Evolutionary conservation across 2,888 invertebrate genomes (phyloP), one percentile per base, ranked within the genome.

Genomic region (Rhogogaster chlorosoma): DNA sequence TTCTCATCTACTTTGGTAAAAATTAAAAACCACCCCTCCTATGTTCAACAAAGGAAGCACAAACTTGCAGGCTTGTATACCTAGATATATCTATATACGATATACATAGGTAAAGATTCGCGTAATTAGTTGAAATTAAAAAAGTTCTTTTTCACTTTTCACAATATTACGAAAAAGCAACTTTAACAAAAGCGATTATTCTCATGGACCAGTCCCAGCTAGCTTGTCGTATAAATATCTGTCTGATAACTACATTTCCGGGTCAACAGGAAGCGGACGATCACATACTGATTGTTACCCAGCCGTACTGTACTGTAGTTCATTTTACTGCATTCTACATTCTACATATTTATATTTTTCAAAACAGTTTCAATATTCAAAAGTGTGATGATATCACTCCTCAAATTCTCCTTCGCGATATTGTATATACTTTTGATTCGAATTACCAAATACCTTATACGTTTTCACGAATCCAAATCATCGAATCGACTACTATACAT

Each of bases 1-100:
- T 80, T 80, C 80, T 61, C 61, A 57, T 80, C 26, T 80, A 57
- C 57, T n/a, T 80, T 61, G 12, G 57, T 61, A 57, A 61, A 80
- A 80, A 80, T 61, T 38, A 61, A 73, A 73, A 73, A 73, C n/a
- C 71, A 42, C 71, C 71, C 42, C 38, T 18, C 10, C n/a, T 38
- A 9, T 10, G n/a, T 42, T 32, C 70, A 22, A 73, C 42, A 73
- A 73, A 73, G 71, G n/a, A 73, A n/a, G n/a, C n/a, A 42, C 12
- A 73, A 38, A 10, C 42, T 18, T 73, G 22, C 38, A 22, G 38
- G 7, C 15, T 18, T 42, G 32, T 67, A 26, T 32, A 67, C 26
- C 32, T 15, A 29, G 67, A 32, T 32, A 67, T 18, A 26, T 32
- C 32, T 18, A 26, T 42, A 22, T 5, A 26, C 12, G 18, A 38